phyloP scores from a whole-genome alignment of 2,113 vertebrate genomes.

The Odocoileus hemionus region DNA sequence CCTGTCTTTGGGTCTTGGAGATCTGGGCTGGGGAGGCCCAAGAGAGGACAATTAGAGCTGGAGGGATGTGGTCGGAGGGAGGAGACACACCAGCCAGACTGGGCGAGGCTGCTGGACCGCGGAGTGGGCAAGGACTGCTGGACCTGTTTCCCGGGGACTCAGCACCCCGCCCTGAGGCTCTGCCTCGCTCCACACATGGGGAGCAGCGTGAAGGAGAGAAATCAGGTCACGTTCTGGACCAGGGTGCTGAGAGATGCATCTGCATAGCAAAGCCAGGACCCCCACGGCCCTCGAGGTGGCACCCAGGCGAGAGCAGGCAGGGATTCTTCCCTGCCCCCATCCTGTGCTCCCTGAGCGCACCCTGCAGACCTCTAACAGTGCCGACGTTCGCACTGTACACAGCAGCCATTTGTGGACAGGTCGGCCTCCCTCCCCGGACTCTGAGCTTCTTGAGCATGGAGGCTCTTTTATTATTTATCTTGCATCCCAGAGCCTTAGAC shows the following conservation, averaged over 20 bases:
- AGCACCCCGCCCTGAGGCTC: not conserved
- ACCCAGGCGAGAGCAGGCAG: not conserved
- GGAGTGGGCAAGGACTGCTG: not conserved
- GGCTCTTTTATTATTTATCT: not conserved
- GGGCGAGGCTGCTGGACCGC: not conserved
- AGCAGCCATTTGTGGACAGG: not conserved
- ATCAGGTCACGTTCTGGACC: not conserved
- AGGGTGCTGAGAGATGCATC: not conserved
- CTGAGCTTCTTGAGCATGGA: not conserved
- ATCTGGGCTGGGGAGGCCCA: not conserved
- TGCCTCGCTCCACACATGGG: not conserved
- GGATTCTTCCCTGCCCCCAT: not conserved
- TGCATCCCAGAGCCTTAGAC: not conserved
- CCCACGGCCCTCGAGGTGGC: not conserved
- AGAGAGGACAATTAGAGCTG: not conserved
- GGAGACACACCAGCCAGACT: not conserved
- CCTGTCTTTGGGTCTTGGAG: not conserved
- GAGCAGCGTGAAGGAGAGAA: not conserved
- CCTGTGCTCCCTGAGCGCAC: accelerated
- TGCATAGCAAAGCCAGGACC: not conserved
- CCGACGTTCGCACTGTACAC: accelerated
- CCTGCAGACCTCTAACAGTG: not conserved
- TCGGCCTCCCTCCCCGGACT: not conserved
- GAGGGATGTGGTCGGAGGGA: not conserved
- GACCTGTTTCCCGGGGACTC: not conserved